These are phyloP conservation scores for Aphaenogaster floridana DNA, from an alignment of 1,140 invertebrate species.

Conservation along the genomic window DNA sequence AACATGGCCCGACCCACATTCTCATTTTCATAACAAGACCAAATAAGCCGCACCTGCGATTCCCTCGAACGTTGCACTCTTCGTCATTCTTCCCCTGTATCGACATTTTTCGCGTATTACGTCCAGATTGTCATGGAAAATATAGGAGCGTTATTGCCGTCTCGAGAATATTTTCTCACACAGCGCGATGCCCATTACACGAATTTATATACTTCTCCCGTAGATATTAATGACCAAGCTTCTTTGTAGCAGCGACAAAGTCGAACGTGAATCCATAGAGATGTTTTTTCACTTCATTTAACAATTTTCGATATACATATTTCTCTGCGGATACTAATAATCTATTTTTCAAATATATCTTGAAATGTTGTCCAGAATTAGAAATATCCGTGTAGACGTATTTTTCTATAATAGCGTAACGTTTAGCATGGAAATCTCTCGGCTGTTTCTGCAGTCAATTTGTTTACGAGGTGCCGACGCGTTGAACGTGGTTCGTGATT, in stretches of 20 bases:
- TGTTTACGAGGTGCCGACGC: background rate
- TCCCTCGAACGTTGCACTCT: background rate
- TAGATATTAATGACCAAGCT: background rate
- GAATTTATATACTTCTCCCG: background rate
- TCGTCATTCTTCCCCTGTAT: background rate
- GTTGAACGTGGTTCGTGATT: slow-evolving; percentile 9
- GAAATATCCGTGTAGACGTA: background rate
- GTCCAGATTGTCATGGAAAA: slow-evolving; percentile 28
- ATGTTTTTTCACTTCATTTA: background rate
- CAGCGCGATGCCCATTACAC: background rate
- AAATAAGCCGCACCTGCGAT: slow-evolving; percentile 26
- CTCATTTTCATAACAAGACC: slow-evolving; percentile 66
- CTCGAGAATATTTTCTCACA: slow-evolving; percentile 38
- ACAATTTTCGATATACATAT: background rate
- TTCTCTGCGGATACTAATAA: background rate
- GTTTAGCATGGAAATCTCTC: background rate
- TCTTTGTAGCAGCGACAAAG: background rate
- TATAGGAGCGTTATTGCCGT: background rate
- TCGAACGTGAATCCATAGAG: background rate
- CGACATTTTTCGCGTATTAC: slow-evolving; percentile 21
- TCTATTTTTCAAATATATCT: background rate
- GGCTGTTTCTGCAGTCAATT: background rate
- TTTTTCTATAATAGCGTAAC: background rate
- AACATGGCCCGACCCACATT: slow-evolving; percentile 72
- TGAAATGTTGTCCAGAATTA: background rate